Conservation (phyloP, 2,797 vertebrate species). For the Simalia tracyae region DNA sequence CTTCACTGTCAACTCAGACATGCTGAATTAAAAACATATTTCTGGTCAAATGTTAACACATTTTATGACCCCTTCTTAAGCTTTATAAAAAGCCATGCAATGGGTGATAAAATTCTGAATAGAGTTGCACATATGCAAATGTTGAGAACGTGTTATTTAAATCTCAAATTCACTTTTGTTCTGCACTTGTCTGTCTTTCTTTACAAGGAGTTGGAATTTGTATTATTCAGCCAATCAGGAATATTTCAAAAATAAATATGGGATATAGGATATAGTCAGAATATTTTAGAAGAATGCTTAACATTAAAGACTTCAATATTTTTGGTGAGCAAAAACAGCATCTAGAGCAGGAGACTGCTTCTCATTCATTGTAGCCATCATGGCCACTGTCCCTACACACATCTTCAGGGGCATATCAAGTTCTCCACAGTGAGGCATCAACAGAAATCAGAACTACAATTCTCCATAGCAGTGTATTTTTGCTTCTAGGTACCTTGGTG, state of each 20-base stretch:
- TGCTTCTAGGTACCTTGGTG: not conserved
- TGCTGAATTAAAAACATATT: slow-evolving; percentile 49
- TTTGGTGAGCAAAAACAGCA: not conserved
- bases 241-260: not conserved
- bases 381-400: not conserved
- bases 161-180: slow-evolving; percentile 3
- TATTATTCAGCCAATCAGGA: slow-evolving; percentile 10
- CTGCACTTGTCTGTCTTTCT: not conserved
- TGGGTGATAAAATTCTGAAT: slow-evolving; percentile 48
- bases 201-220: slow-evolving; percentile 8
- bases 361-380: not conserved
- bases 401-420: not conserved
- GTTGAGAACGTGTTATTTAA: not conserved
- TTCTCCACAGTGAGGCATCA: not conserved
- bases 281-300: not conserved
- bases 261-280: not conserved
- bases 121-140: slow-evolving; percentile 22
- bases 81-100: slow-evolving; percentile 42
- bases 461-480: not conserved
- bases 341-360: not conserved
- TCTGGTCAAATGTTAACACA: slow-evolving; percentile 57
- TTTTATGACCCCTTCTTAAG: slow-evolving; percentile 49
- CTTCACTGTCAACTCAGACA: slow-evolving; percentile 36
- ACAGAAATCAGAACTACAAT: not conserved
- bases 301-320: not conserved